Base-by-base conservation (phyloP, 2,797 vertebrate species). In the Hippoglossus hippoglossus region DNA sequence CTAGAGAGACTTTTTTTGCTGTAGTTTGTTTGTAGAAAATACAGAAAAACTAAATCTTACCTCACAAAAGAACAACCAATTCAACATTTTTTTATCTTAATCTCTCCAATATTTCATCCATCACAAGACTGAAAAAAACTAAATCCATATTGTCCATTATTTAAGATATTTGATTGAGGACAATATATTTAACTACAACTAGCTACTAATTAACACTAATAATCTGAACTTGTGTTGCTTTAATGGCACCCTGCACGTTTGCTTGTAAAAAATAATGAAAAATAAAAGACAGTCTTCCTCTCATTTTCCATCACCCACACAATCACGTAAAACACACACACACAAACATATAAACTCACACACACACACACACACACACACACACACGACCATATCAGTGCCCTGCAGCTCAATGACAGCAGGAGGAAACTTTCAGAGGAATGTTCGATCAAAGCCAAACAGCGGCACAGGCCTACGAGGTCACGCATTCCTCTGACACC, bases 371-470 rank as follows among this genome's bases (percentile, higher is more conserved):
- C 8, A n/a, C 28, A 31, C 5, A 39, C 9, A 36, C 34, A 36
- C 39, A 51, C 47, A 56, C 21, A 16, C 8, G 56, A 6, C n/a
- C 2, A 3, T 62, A 64, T 79, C 62, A 12, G 63, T 62, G 58
- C 36, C 51, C 79, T 4, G 41, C 19, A 0, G 81, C 82, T 81
- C 67, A 1, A 77, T 72, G 82, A 84, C 86, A 77, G 85, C 83
- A 77, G 71, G 12, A 72, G 79, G 83, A 92, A 86, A 94, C 94
- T 94, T 95, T 93, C 92, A 89, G 68, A 95, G 95, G 96, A 97
- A 97, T 96, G 95, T 89, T 80, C 89, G 90, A 96, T 96, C 95
- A 97, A 93, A 93, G 95, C 95, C 95, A 95, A 94, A 87, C 85
- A 91, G 95, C 93, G 90, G 94, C 95, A 93, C 92, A 94, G 82